Percentiles rank a stretch among this genome's conserved stretches.
These are phyloP conservation scores for Drosophila pegasa DNA, from an alignment of 2,888 invertebrate genomes.

Conservation along the genomic window DNA sequence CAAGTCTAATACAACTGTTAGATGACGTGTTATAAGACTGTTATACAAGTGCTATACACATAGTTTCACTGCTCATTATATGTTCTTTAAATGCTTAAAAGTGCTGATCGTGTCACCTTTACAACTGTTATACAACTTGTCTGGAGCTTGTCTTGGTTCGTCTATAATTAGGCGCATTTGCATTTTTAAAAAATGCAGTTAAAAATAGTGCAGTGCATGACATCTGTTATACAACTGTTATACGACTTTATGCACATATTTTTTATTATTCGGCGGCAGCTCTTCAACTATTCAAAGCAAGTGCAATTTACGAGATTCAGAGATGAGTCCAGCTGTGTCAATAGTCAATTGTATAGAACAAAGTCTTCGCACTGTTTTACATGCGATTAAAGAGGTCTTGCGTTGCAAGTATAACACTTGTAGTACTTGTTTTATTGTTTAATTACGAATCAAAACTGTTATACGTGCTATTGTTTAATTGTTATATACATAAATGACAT, in stretches of 20 bases:
- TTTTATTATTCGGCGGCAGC: not conserved
- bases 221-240: slow-evolving; percentile 12
- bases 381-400: not conserved
- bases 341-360: not conserved
- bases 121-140: slow-evolving; percentile 32
- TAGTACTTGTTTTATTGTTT: not conserved
- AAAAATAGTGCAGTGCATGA: not conserved
- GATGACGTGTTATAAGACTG: slow-evolving; percentile 10
- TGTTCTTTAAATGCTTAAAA: not conserved
- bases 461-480: not conserved
- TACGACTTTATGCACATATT: slow-evolving; percentile 1
- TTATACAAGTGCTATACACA: slow-evolving; percentile 20
- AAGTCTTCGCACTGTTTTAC: not conserved
- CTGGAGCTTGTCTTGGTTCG: not conserved
- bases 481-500: not conserved
- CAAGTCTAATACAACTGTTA: not conserved
- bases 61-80: not conserved
- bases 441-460: not conserved
- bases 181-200: not conserved
- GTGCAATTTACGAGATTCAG: not conserved
- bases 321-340: not conserved
- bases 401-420: slow-evolving; percentile 9
- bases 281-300: not conserved
- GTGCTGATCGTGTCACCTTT: slow-evolving; percentile 12
- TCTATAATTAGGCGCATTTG: not conserved